A percentile compares a stretch with the other conserved stretches of the same genome.
These are phyloP conservation scores for Camelus bactrianus DNA, from an alignment of 2,113 vertebrate species.

Conservation along the genomic window DNA sequence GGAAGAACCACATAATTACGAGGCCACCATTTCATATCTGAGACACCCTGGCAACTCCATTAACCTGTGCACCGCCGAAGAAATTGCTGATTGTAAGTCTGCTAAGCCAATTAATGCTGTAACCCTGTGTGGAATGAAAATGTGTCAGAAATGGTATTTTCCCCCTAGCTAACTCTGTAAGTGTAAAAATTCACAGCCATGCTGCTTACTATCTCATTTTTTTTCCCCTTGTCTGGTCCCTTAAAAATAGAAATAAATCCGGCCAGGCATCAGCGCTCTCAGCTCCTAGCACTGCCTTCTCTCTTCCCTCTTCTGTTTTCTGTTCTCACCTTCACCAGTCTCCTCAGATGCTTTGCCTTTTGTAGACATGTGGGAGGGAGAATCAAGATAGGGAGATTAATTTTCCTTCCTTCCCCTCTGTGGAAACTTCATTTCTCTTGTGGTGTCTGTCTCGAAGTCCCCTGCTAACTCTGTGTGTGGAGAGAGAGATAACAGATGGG, in stretches of 20 bases:
- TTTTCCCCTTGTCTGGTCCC: background rate
- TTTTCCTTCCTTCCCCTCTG: constrained; percentile 36
- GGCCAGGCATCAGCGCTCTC: background rate
- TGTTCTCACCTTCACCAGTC: background rate
- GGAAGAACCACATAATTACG: constrained; percentile 84
- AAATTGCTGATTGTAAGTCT: constrained; percentile 78
- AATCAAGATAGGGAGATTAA: background rate
- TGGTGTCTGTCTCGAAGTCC: background rate
- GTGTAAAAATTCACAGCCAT: background rate
- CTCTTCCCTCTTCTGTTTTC: background rate
- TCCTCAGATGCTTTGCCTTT: background rate
- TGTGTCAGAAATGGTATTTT: constrained; percentile 60
- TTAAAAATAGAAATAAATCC: background rate
- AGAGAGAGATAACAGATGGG: constrained; percentile 13
- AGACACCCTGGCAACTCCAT: constrained; percentile 76
- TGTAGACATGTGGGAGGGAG: background rate
- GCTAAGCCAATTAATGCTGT: constrained; percentile 62
- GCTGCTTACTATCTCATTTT: background rate
- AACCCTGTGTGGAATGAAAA: constrained; percentile 4
- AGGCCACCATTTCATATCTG: constrained; percentile 80
- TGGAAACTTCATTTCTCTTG: constrained; percentile 6
- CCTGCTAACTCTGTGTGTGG: background rate
- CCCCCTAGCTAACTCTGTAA: background rate
- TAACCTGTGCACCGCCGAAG: constrained; percentile 78
- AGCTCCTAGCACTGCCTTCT: background rate